Evolutionary conservation across 2,113 vertebrate species (phyloP).

Genomic region (Thalassoma bifasciatum): DNA sequence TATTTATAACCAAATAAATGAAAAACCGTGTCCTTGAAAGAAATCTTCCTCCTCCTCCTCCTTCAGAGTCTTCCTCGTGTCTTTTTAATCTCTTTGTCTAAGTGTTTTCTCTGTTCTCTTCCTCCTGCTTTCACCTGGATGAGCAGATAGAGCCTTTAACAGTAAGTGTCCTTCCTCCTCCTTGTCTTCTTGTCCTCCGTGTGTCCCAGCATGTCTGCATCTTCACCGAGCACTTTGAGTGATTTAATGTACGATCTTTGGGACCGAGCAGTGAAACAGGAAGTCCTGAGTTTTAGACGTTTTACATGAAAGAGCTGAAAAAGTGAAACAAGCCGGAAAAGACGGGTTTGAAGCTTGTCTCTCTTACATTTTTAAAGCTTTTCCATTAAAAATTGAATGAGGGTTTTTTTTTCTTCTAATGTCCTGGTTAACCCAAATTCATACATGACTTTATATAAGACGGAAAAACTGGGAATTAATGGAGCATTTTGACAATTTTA

Average conservation of each 20-base stretch:
- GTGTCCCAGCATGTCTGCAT: background rate
- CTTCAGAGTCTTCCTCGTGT: background rate
- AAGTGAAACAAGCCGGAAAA: too few species aligned
- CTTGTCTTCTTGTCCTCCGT: background rate
- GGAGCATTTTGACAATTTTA: background rate
- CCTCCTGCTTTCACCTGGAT: slow-evolving; percentile 56
- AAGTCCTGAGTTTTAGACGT: too few species aligned
- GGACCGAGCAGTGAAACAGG: too few species aligned
- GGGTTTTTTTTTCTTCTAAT: too few species aligned
- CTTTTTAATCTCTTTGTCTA: background rate
- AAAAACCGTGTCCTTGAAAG: too few species aligned
- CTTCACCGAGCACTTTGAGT: background rate
- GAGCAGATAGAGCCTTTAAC: slow-evolving; percentile 72
- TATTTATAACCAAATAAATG: slow-evolving; percentile 5
- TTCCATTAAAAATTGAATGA: too few species aligned
- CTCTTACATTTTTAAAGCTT: too few species aligned
- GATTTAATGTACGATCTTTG: too few species aligned
- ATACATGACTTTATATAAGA: too few species aligned
- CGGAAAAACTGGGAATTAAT: background rate
- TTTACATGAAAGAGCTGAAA: too few species aligned
- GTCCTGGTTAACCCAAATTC: background rate
- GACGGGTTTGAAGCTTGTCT: too few species aligned
- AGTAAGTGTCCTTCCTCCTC: slow-evolving; percentile 70
- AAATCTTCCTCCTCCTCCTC: too few species aligned
- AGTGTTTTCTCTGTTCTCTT: slow-evolving; percentile 33